These are phyloP conservation scores for Dendroctonus valens DNA, from an alignment of 1,140 invertebrate species.

Conservation along the genomic window DNA sequence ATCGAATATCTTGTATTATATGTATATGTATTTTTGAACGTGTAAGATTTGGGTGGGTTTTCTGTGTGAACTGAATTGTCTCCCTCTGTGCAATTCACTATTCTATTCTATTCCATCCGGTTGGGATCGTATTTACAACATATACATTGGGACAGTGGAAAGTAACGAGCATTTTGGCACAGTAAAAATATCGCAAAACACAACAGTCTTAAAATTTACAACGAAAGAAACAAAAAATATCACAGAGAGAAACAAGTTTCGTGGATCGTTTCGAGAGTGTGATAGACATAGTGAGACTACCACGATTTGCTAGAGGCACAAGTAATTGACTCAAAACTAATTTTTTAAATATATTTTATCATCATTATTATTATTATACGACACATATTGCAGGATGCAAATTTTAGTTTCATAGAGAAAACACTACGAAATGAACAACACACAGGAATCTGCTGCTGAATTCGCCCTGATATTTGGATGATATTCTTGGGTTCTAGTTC, in stretches of 20 bases:
- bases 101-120: background rate
- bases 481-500: slow-evolving; percentile 1
- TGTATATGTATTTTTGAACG: slow-evolving; percentile 51
- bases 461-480: slow-evolving; percentile 34
- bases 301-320: slow-evolving; percentile 50
- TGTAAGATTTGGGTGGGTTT: slow-evolving; percentile 45
- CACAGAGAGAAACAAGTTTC: slow-evolving; percentile 45
- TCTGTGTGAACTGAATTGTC: slow-evolving; percentile 25
- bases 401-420: slow-evolving; percentile 35
- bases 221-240: slow-evolving; percentile 22
- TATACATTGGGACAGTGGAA: slow-evolving; percentile 21
- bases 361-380: slow-evolving; percentile 40
- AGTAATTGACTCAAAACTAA: slow-evolving; percentile 53
- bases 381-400: slow-evolving; percentile 48
- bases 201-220: slow-evolving; percentile 25
- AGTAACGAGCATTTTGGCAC: slow-evolving; percentile 19
- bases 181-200: slow-evolving; percentile 20
- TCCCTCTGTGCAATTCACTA: slow-evolving; percentile 39
- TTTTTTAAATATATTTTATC: slow-evolving; percentile 36
- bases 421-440: slow-evolving; percentile 47
- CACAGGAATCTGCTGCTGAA: slow-evolving; percentile 39
- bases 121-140: slow-evolving; percentile 23
- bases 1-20: background rate
- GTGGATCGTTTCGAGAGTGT: slow-evolving; percentile 20
- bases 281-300: slow-evolving; percentile 44